These are phyloP conservation scores for Otocyon megalotis DNA, from an alignment of 2,113 vertebrate species.

Conservation along the genomic window DNA sequence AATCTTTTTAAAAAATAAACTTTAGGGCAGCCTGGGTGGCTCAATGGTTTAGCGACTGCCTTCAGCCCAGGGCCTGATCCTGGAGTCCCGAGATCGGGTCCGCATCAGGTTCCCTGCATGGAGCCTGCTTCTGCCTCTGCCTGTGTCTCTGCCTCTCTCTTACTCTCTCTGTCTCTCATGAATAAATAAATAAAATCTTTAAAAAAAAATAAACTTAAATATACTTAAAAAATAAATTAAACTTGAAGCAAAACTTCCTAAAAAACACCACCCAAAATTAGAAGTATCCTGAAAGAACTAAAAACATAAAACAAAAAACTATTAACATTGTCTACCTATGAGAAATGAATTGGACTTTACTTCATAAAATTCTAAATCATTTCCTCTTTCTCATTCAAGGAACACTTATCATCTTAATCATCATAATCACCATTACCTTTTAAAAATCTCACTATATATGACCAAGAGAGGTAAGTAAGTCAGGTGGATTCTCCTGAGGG, in stretches of 20 bases:
- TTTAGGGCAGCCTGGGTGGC: too few relatives aligned
- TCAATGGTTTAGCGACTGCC: too few relatives aligned
- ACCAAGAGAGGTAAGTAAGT: background rate
- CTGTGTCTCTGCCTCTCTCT: too few relatives aligned
- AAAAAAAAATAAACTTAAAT: too few relatives aligned
- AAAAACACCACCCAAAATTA: constrained; percentile 9
- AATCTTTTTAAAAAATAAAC: too few relatives aligned
- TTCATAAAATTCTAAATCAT: constrained; percentile 40
- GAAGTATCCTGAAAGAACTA: constrained; percentile 22
- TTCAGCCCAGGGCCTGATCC: too few relatives aligned
- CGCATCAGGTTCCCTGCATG: too few relatives aligned
- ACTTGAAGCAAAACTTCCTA: background rate
- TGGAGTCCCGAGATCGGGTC: too few relatives aligned
- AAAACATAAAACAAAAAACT: background rate
- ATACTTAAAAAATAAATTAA: background rate
- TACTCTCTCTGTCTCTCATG: too few relatives aligned
- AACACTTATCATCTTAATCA: background rate
- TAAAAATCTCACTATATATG: background rate
- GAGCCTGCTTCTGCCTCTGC: too few relatives aligned
- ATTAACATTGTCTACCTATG: background rate
- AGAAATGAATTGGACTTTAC: background rate
- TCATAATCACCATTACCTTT: background rate
- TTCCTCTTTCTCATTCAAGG: constrained; percentile 5
- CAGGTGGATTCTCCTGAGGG: background rate
- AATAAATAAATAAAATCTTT: background rate